Evolutionary conservation across 2,113 vertebrate genomes (phyloP).

Genomic region (Progne subis): DNA sequence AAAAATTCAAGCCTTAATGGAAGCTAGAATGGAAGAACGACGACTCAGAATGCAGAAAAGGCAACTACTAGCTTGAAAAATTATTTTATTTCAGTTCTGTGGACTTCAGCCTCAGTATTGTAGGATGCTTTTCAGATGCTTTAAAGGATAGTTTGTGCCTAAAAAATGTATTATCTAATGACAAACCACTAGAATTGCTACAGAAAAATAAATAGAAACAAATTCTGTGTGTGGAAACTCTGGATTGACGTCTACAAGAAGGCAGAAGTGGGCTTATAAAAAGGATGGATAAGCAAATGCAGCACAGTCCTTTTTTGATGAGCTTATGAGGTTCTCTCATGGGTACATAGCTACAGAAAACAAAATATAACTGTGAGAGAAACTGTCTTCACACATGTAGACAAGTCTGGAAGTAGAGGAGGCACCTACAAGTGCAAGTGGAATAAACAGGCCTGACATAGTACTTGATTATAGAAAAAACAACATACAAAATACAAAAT

Average conservation of each 20-base stretch:
- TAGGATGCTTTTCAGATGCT: not conserved
- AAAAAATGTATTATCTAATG: not conserved
- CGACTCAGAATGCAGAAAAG: not conserved
- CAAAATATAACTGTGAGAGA: not conserved
- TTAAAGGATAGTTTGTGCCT: not conserved
- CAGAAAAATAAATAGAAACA: not conserved
- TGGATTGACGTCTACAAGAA: not conserved
- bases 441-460: not conserved
- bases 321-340: not conserved
- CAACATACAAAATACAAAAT: not conserved
- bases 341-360: not conserved
- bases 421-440: not conserved
- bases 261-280: not conserved
- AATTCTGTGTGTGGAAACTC: not conserved
- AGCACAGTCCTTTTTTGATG: not conserved
- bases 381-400: not conserved
- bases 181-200: not conserved
- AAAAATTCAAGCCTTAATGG: conserved; percentile 35
- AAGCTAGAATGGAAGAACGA: not conserved
- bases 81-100: not conserved
- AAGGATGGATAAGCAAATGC: not conserved
- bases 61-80: not conserved
- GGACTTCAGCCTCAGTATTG: not conserved
- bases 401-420: not conserved
- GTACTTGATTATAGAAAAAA: not conserved